Evolutionary conservation across 1,140 invertebrate species (phyloP), one percentile per base, ranked within the genome.

Genomic region (Ceratosolen fusciceps): DNA sequence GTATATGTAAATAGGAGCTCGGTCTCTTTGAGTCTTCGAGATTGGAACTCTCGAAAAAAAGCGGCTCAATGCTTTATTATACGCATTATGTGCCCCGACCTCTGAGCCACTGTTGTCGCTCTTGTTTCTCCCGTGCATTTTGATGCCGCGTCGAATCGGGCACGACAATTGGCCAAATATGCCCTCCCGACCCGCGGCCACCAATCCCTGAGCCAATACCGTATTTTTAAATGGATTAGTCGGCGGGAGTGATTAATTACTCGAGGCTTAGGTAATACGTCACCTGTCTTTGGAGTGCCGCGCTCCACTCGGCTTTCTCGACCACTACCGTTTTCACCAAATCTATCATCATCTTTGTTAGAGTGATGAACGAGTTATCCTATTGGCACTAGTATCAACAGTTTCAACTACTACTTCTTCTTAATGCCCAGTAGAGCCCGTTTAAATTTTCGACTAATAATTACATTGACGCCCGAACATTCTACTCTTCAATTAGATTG

Each of bases 81-180:
- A 49, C 24, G 37, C 19, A 34, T 60, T 19, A n/a, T 29, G 19
- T 31, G 9, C 52, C 16, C 56, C 7, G 12, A 24, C 7, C 43
- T 47, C 39, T n/a, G 31, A 19, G 34, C 26, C 21, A 10, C 12
- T 16, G 34, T 29, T 49, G 26, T 81, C 81, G 83, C 82, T 86
- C 82, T 85, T 82, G 26, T 84, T 74, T 81, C 81, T 84, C 83
- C 82, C 85, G 84, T 84, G 83, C 84, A 83, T 87, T 87, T 86
- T 83, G 84, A 84, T 84, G 87, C 86, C 86, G 85, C 85, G 80
- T 81, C 86, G 82, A 88, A 89, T 88, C 85, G 84, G 87, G 82
- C 84, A 88, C 85, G 87, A 87, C 87, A 86, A 89, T 88, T 83
- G 85, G 83, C 86, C 86, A 86, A 87, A 88, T 88, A 87, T 87